Evolutionary conservation across 2,113 vertebrate species (phyloP), one percentile per base, ranked within the genome.

Genomic region (Festucalex cinctus): DNA sequence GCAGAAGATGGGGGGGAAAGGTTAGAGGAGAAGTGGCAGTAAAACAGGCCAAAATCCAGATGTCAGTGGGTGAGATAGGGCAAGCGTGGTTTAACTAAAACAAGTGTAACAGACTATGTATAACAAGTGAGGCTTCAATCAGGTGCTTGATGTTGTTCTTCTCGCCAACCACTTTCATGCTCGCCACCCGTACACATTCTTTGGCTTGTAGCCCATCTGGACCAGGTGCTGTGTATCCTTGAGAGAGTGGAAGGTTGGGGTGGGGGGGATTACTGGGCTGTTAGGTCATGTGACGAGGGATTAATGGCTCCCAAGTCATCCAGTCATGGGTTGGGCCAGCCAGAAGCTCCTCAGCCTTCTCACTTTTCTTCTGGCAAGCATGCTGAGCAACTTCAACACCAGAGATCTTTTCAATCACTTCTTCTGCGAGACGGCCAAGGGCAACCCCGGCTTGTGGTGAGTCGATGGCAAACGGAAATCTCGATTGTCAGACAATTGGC

Each of bases 331-430:
- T 83, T 88, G 82, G 82, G 76, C 80, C 35, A 71, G 71, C 75
- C 76, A 77, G 76, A 75, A 81, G 77, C 80, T 83, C 73, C 72
- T 57, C 54, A 2, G 60, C 78, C 68, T 80, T 82, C 85, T 82
- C 83, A 86, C 71, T 85, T 85, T 81, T 80, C 81, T 86, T 69
- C 86, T 84, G 79, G 81, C 79, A 70, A 85, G 68, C 87, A 92
- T 92, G 91, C 85, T 92, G 83, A 88, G 90, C 85, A 91, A 92
- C 87, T 93, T 91, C 77, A 91, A 92, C 85, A 89, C 85, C 84
- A 89, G 89, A 75, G 88, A 92, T 46, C 91, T 93, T 74, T 92
- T 92, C 75, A 91, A 90, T 83, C 86, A 91, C 64, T 93, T 91
- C 77, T 93, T 91, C 83, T 93, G 90, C 67, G 88, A 92, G 74